phyloP scores from a whole-genome alignment of 2,888 invertebrate species.

The Aradus depressus region DNA sequence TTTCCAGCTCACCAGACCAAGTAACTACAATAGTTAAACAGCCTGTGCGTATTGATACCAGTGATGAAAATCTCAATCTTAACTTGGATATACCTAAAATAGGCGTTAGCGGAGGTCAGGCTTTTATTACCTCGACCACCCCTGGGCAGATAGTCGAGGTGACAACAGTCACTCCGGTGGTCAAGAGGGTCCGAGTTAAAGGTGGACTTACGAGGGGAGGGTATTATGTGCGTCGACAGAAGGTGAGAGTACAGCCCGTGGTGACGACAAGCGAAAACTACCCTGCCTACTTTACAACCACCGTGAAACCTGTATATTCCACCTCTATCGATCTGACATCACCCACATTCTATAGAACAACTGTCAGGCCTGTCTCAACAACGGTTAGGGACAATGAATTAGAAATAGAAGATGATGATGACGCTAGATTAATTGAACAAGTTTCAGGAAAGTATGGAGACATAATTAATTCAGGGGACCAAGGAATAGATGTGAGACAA shows the following conservation, averaged over 20 bases:
- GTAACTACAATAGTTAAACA: constrained; percentile 8
- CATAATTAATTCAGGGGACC: constrained; percentile 24
- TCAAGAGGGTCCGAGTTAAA: constrained; percentile 22
- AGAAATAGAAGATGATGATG: constrained; percentile 28
- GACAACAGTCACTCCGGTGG: constrained; percentile 24
- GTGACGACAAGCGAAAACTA: constrained; percentile 27
- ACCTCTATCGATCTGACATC: constrained; percentile 26
- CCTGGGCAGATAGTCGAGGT: constrained; percentile 22
- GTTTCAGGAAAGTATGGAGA: constrained; percentile 28
- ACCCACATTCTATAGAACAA: constrained; percentile 25
- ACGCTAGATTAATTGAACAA: constrained; percentile 26
- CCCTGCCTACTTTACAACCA: constrained; percentile 22
- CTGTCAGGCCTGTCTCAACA: constrained; percentile 20
- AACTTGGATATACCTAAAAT: constrained; percentile 24
- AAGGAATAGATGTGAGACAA: constrained; percentile 19
- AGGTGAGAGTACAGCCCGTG: constrained; percentile 28
- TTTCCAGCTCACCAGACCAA: constrained; percentile 13
- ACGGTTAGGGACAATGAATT: constrained; percentile 25
- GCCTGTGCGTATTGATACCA: constrained; percentile 11
- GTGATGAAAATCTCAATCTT: constrained; percentile 23
- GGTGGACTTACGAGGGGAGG: constrained; percentile 21
- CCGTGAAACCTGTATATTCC: constrained; percentile 24
- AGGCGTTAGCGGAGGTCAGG: constrained; percentile 6
- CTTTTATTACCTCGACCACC: constrained; percentile 14
- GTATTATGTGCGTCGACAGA: constrained; percentile 26